Evolutionary conservation across 2,797 vertebrate genomes (phyloP), one percentile per base, ranked within the genome.

Genomic region (Hippocampus kuda): DNA sequence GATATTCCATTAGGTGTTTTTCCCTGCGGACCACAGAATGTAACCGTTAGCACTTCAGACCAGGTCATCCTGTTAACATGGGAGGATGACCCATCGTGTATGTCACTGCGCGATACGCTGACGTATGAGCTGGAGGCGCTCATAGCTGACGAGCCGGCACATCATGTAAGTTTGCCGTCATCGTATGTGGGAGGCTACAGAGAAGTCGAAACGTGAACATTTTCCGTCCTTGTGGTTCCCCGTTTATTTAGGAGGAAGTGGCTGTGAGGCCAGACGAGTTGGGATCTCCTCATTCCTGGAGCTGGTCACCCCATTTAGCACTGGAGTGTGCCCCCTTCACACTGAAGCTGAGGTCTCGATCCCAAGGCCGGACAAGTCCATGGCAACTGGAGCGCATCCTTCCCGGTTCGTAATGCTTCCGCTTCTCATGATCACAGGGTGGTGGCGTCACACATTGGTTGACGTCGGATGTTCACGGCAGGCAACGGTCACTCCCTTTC

Each of bases 261-360:
- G 3, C 49, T 10, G 76, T 88, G 70, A 66, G 2, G 1, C 67
- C 64, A 7, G 65, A 83, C 1, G 73, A 60, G 20, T 46, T 67
- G 0, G 79, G 70, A 16, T 70, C 57, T 5, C 68, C 64, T 60
- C 78, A 88, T 67, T 72, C 66, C 10, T 88, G 89, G 90, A 87
- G 30, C 16, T 89, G 88, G 89, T 87, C n/a, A 0, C 87, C 88
- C 2, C 13, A 65, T 57, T 26, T 88, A 53, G n/a, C 86, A 0
- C 38, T 82, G 15, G 69, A 89, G 27, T 90, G 89, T 16, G 70
- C 75, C 1, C 73, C 79, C 26, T 82, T 85, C 74, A 83, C 80
- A 22, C 74, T 90, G 66, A 71, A 65, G 16, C 75, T 91, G 49
- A 70, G 81, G 0, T 78, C 68, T 24, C 66, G 65, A 71, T 67